These are phyloP conservation scores for Arbacia lixula DNA, from an alignment of 53 echinoderm and acorn worm genomes.

Conservation along the genomic window DNA sequence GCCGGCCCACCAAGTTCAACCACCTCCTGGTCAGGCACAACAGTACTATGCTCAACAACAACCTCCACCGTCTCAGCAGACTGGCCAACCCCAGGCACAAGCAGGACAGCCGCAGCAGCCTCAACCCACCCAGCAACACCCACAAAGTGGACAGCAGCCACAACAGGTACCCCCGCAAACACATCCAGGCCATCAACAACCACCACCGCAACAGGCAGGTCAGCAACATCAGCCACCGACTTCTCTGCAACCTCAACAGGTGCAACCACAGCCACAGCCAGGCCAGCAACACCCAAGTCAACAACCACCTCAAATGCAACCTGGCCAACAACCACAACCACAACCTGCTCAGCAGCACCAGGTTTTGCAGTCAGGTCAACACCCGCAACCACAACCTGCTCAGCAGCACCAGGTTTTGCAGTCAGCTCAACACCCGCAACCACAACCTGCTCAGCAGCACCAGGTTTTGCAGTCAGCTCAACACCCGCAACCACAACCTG, in stretches of 20 bases:
- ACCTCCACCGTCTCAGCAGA: not conserved
- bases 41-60: not conserved
- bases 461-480: not conserved
- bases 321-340: not conserved
- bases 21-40: not conserved
- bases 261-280: too few relatives aligned
- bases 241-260: not conserved
- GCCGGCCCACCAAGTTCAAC: not conserved
- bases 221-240: not conserved
- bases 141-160: not conserved
- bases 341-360: not conserved
- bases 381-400: constrained; percentile 22
- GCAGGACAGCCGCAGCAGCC: not conserved
- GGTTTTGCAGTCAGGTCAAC: constrained; percentile 17
- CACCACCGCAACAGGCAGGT: not conserved
- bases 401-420: constrained; percentile 11
- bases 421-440: constrained; percentile 40
- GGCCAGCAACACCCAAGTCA: not conserved
- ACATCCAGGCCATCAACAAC: not conserved
- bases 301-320: constrained; percentile 45
- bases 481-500: not conserved
- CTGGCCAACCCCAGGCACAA: not conserved
- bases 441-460: constrained; percentile 26
- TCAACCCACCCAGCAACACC: not conserved
- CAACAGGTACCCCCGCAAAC: constrained; percentile 4